Percentiles rank a stretch among this genome's conserved stretches.
phyloP scores from a whole-genome alignment of 2,888 invertebrate genomes.

The Acanthococcus lagerstroemiae region DNA sequence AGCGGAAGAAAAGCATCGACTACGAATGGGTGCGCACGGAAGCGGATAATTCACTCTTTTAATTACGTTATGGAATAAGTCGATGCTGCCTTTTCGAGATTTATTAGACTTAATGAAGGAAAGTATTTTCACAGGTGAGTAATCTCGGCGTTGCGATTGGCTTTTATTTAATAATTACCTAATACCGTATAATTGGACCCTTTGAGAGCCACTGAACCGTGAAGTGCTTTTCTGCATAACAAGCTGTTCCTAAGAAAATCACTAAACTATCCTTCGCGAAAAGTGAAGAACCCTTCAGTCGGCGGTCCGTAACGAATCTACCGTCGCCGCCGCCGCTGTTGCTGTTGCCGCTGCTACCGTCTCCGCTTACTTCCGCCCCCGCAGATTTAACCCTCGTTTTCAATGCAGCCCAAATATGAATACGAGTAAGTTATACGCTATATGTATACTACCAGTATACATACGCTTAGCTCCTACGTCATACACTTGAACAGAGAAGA shows the following conservation, averaged over 20 bases:
- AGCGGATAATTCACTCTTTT: slow-evolving; percentile 3
- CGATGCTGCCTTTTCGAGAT: not conserved
- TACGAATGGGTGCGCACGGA: not conserved
- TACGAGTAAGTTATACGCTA: too few species aligned
- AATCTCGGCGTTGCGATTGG: slow-evolving; percentile 21
- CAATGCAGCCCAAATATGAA: too few species aligned
- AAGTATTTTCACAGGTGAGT: slow-evolving; percentile 29
- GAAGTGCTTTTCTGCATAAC: slow-evolving; percentile 30
- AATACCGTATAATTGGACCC: slow-evolving; percentile 27
- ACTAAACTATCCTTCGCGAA: slow-evolving; percentile 21
- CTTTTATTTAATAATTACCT: slow-evolving; percentile 30
- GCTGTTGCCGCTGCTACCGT: too few species aligned
- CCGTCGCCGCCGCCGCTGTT: too few species aligned
- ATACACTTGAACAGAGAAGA: too few species aligned
- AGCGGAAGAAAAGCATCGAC: not conserved
- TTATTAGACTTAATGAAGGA: slow-evolving; percentile 19
- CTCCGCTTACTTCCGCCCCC: too few species aligned
- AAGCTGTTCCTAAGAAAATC: slow-evolving; percentile 30
- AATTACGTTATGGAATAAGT: slow-evolving; percentile 6
- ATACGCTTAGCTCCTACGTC: too few species aligned
- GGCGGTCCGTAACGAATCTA: slow-evolving; percentile 4
- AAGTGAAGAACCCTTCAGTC: slow-evolving; percentile 26
- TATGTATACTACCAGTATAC: too few species aligned
- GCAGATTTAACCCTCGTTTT: too few species aligned
- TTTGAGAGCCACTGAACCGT: slow-evolving; percentile 26